Base-by-base conservation (phyloP, 2,888 invertebrate species). In the Eristalinus aeneus region DNA sequence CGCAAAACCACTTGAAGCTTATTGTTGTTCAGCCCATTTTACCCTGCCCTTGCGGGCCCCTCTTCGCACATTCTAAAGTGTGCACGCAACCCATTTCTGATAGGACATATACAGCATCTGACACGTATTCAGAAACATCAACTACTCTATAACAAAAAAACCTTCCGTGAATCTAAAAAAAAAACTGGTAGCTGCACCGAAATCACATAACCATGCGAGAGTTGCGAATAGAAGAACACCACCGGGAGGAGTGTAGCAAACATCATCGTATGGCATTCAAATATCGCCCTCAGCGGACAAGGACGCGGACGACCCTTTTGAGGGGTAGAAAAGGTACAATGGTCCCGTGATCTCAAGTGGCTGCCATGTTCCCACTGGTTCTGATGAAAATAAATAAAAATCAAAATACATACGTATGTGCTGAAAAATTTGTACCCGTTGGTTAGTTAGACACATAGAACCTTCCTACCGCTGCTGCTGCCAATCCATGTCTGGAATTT, bases 1-100 rank as follows among this genome's bases (percentile, higher is more conserved):
- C 53, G 67, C 71, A 76, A 76, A 74, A 61, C 68, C 76, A 85
- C 85, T 85, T 85, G 65, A 85, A 79, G 60, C 16, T 80, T 76
- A 85, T 85, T 85, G 80, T 81, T 77, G 76, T 77, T 80, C 80
- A 85, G 81, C 76, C 81, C 73, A 81, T 80, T 81, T 72, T 76
- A 27, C 36, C 31, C 60, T 72, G 76, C 68, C 85, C 84, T 75
- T 16, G 39, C n/a, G n/a, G 39, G 39, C 39, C 46, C 46, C 69
- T 74, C n/a, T 27, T 68, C 71, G 60, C 61, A 20, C 16, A 39
- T n/a, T 12, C 39, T n/a, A 39, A 58, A 64, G 46, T 10, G 12
- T 23, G 71, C 71, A 61, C 27, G 10, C 39, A 64, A 56, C 34
- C 61, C 67, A n/a, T 56, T 80, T 84, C 71, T 78, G 73, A 85